Percentiles rank a stretch among this genome's conserved stretches.
Conservation (phyloP, 2,113 vertebrate species). For the Psilopsiagon aurifrons region DNA sequence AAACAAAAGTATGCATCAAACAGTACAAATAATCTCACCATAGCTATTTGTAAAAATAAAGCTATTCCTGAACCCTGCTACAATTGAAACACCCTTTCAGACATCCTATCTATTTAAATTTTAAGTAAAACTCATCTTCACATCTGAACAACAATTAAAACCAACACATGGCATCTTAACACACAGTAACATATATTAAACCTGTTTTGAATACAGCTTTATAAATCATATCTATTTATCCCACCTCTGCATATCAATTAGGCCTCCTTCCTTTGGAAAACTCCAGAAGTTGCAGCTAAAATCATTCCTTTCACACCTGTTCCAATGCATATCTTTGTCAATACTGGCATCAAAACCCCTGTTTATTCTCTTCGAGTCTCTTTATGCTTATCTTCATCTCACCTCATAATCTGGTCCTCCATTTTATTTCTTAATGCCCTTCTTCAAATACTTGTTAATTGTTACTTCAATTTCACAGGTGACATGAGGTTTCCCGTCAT, state of each 20-base stretch:
- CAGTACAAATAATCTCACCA: neutral
- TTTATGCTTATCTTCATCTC: neutral
- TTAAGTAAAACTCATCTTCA: neutral
- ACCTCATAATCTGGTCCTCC: neutral
- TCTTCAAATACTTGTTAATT: neutral
- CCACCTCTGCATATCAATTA: neutral
- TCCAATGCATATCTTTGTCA: neutral
- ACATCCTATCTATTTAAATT: neutral
- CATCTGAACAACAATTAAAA: neutral
- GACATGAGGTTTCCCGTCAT: neutral
- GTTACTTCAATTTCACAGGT: neutral
- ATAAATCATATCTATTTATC: neutral
- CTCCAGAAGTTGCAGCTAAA: neutral
- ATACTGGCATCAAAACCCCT: neutral
- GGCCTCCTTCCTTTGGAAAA: neutral
- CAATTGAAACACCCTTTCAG: neutral
- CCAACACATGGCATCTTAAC: accelerated
- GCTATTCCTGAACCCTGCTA: neutral
- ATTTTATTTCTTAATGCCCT: neutral
- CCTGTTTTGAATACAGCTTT: neutral
- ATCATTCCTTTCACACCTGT: neutral
- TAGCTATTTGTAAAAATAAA: neutral
- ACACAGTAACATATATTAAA: neutral
- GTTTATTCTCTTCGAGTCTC: neutral
- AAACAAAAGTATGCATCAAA: neutral